A percentile compares a stretch with the other conserved stretches of the same genome.
Evolutionary conservation across 1,140 invertebrate genomes (phyloP).

Genomic region (Caerostris extrusa): DNA sequence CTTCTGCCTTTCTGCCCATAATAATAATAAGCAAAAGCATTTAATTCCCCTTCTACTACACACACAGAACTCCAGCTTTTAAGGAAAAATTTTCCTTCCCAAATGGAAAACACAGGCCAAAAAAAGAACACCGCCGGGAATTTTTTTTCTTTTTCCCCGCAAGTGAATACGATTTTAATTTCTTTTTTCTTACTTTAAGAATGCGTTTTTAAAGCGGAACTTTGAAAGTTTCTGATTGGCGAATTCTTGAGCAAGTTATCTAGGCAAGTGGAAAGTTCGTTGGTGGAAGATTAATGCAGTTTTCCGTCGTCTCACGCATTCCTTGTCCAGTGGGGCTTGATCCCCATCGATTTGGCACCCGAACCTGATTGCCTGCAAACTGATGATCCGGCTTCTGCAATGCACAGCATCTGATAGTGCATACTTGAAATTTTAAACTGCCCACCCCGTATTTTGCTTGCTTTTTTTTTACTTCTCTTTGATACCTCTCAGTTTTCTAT

Average conservation of each 20-base stretch:
- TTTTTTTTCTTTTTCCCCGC: not conserved
- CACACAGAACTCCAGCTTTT: slow-evolving; percentile 18
- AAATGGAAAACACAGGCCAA: slow-evolving; percentile 48
- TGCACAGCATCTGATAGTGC: slow-evolving; percentile 74
- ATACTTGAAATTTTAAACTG: slow-evolving; percentile 75
- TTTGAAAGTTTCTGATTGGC: slow-evolving; percentile 74
- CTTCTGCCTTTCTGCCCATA: not conserved
- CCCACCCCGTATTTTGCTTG: not conserved
- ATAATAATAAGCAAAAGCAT: slow-evolving; percentile 71
- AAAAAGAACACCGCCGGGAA: not conserved
- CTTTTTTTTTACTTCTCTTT: not conserved
- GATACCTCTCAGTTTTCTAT: not conserved
- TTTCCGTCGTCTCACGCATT: slow-evolving; percentile 59
- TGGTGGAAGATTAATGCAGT: slow-evolving; percentile 74
- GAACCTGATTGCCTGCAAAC: slow-evolving; percentile 69
- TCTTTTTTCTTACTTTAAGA: slow-evolving; percentile 74
- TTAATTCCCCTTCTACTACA: not conserved
- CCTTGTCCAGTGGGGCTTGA: slow-evolving; percentile 62
- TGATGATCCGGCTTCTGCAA: slow-evolving; percentile 64
- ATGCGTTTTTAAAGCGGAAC: slow-evolving; percentile 75
- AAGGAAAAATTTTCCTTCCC: slow-evolving; percentile 18
- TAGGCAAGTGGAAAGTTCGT: slow-evolving; percentile 75
- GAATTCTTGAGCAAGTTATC: slow-evolving; percentile 77
- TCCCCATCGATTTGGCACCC: slow-evolving; percentile 56
- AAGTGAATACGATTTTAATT: slow-evolving; percentile 54